Evolutionary conservation across 92 coral and sea anemone genomes (phyloP), one percentile per base, ranked within the genome.

Genomic region (Virgularia gustaviana): DNA sequence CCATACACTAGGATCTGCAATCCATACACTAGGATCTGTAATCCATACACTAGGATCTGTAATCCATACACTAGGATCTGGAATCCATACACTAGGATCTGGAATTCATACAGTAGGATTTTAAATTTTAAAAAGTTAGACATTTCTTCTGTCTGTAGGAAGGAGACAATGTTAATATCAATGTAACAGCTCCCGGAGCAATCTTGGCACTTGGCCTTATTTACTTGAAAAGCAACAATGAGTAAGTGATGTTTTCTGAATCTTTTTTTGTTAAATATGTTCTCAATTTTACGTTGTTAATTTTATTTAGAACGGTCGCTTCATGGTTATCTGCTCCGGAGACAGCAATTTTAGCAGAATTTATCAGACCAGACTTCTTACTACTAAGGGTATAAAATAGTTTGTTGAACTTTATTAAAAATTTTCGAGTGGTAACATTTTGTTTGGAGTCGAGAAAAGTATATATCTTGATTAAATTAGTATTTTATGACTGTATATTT

Each of bases 281-380:
- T 25, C 31, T 15, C 6, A 15, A 4, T 18, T 8, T 16, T 55
- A n/a, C n/a, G n/a, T n/a, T n/a, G n/a, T n/a, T n/a, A n/a, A n/a
- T n/a, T n/a, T n/a, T n/a, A n/a, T 12, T 27, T n/a, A 92, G 98
- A 15, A 87, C 91, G 51, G 96, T 92, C 9, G 98, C 98, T 10
- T 88, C 96, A 34, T 92, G 98, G 98, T 80, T 92, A n/a, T 81
- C 78, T 54, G 98, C 98, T 45, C 98, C 98, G 15, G 98, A 92
- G 64, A 92, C 98, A 4, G 92, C 90, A 83, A 83, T 92, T 63
- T 71, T 92, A 51, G 78, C 90, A 44, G 98, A 92, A 64, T 89
- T 91, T 29, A 90, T 92, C 15, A 73, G 98, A 64, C 96, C 98
- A 0, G 98, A 89, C 83, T 85, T 92, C 51, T 84, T 92, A 28